These are phyloP conservation scores for Linurgus olivaceus DNA, from an alignment of 2,797 vertebrate species.

Conservation along the genomic window DNA sequence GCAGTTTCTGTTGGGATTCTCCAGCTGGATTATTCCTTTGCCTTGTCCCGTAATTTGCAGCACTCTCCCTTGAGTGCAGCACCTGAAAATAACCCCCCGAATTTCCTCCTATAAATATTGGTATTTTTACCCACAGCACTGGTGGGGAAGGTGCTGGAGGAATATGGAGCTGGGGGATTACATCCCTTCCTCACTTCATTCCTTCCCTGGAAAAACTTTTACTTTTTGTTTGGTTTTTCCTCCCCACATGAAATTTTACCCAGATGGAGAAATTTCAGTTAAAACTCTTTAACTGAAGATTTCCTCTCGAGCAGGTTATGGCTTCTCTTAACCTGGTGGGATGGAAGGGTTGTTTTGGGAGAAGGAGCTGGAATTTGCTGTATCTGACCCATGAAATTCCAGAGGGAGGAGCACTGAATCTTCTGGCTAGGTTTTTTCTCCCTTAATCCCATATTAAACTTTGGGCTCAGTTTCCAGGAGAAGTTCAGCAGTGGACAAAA, in stretches of 20 bases:
- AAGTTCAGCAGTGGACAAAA: background rate
- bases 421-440: accelerated
- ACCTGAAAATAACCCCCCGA: accelerated
- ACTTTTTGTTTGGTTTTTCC: accelerated
- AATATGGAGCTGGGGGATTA: background rate
- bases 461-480: background rate
- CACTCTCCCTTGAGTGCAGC: background rate
- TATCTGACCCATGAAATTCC: background rate
- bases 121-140: background rate
- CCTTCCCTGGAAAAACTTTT: background rate
- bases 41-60: background rate
- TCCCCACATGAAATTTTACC: background rate
- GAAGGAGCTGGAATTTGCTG: background rate
- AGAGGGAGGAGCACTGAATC: background rate
- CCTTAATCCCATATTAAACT: background rate
- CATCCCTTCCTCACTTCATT: background rate
- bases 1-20: background rate
- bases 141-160: background rate
- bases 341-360: background rate
- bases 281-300: background rate
- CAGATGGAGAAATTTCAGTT: background rate
- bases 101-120: background rate
- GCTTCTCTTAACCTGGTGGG: background rate
- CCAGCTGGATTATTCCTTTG: background rate
- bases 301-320: background rate